phyloP scores from a whole-genome alignment of 2,797 vertebrate genomes.

The Liparis tanakae region DNA sequence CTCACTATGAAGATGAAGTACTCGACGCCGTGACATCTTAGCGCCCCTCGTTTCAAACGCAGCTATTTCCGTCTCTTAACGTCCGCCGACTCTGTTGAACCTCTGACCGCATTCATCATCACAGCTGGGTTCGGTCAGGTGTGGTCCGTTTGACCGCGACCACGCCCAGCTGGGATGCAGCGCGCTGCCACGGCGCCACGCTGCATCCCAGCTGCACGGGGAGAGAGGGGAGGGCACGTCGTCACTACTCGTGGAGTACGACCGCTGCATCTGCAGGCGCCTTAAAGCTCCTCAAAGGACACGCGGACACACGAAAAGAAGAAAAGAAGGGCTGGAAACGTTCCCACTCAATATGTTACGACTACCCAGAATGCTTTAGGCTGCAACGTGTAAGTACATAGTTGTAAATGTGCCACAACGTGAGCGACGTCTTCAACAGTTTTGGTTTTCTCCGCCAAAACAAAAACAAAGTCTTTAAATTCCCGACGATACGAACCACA shows the following conservation, averaged over 20 bases:
- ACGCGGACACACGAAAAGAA: background rate
- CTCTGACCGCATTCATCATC: background rate
- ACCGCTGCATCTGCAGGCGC: background rate
- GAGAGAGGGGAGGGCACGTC: background rate
- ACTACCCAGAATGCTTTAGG: background rate
- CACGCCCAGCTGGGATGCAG: slow-evolving; percentile 10
- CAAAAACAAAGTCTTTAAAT: background rate
- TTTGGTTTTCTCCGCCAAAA: background rate
- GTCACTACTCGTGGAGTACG: background rate
- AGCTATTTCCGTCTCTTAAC: background rate
- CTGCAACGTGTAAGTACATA: background rate
- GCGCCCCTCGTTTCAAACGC: no score
- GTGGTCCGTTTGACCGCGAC: background rate
- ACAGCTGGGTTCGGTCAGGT: slow-evolving; percentile 4
- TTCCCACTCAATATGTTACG: no score
- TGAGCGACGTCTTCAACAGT: background rate
- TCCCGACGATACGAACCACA: background rate
- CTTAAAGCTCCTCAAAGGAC: background rate
- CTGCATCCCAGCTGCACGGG: background rate
- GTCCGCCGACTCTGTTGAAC: background rate
- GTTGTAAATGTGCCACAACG: background rate
- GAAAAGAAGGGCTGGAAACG: background rate
- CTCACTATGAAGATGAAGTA: background rate
- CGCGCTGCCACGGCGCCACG: background rate
- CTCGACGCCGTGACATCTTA: background rate